Percentiles rank a stretch among this genome's conserved stretches.
Conservation (phyloP, 2,113 vertebrate genomes). For the Callopanchax toddi region DNA sequence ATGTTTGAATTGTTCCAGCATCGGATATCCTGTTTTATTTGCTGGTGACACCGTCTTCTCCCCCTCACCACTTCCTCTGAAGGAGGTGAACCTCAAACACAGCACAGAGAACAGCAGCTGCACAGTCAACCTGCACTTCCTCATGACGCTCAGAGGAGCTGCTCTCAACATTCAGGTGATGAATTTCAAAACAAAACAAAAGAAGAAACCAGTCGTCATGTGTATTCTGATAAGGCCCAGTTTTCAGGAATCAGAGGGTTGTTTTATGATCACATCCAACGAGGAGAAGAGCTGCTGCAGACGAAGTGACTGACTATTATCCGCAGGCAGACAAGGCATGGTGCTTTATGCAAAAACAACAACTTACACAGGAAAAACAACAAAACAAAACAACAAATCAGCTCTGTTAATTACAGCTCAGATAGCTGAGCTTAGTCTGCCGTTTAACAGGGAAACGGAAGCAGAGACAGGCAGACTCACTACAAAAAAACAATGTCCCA, state of each 20-base stretch:
- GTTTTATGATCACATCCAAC: not conserved
- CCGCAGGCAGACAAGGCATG: constrained; percentile 17
- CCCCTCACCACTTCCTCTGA: constrained; percentile 76
- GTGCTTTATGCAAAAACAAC: constrained; percentile 55
- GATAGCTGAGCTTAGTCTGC: constrained; percentile 73
- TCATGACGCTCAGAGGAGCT: constrained; percentile 36
- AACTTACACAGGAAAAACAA: constrained; percentile 51
- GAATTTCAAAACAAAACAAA: no score
- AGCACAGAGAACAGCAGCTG: constrained; percentile 56
- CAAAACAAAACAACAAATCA: constrained; percentile 65
- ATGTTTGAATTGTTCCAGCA: constrained; percentile 65
- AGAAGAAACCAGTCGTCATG: constrained; percentile 27
- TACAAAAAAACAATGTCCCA: constrained; percentile 81
- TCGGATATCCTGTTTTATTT: constrained; percentile 80
- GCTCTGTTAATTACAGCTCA: constrained; percentile 69
- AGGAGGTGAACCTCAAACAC: constrained; percentile 71
- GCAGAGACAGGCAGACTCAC: constrained; percentile 71
- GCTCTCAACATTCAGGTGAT: constrained; percentile 16
- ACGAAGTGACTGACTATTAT: constrained; percentile 16
- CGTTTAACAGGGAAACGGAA: constrained; percentile 73
- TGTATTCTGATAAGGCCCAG: constrained; percentile 40
- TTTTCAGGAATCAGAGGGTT: constrained; percentile 56
- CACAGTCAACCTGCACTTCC: constrained; percentile 49
- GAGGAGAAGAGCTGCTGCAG: not conserved
- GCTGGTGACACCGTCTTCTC: constrained; percentile 53